Evolutionary conservation across 2,888 invertebrate species (phyloP).

Genomic region (Seladonia tumulorum): DNA sequence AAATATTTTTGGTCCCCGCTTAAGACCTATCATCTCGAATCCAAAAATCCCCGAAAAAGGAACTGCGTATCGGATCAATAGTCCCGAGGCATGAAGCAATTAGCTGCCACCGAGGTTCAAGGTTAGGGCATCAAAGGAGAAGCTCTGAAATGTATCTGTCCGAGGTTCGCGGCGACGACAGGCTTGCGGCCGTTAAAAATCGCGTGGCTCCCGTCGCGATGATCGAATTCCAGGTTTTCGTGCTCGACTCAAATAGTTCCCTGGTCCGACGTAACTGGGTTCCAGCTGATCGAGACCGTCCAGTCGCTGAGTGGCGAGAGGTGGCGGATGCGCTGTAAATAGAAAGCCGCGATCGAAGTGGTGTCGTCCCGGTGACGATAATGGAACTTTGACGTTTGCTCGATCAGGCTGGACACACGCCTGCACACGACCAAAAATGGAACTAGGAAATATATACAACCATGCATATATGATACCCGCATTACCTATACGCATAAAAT

Average conservation of each 20-base stretch:
- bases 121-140: not conserved
- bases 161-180: not conserved
- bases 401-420: conserved; percentile 55
- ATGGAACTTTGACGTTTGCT: conserved; percentile 61
- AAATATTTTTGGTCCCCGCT: too few species aligned
- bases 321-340: conserved; percentile 51
- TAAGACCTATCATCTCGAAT: too few species aligned
- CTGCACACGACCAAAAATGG: conserved; percentile 62
- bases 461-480: conserved; percentile 21
- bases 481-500: conserved; percentile 53
- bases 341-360: conserved; percentile 34
- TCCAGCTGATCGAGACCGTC: conserved; percentile 48
- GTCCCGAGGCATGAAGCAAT: not conserved
- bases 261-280: conserved; percentile 43
- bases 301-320: not conserved
- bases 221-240: conserved; percentile 26
- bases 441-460: conserved; percentile 40
- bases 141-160: not conserved
- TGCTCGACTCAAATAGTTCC: conserved; percentile 51
- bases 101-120: not conserved
- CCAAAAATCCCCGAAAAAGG: too few species aligned
- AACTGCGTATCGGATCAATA: not conserved
- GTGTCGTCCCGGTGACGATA: conserved; percentile 60
- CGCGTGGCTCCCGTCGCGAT: conserved; percentile 5
- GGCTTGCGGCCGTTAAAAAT: not conserved